phyloP scores from a whole-genome alignment of 2,888 invertebrate genomes.

The Panorpa germanica region DNA sequence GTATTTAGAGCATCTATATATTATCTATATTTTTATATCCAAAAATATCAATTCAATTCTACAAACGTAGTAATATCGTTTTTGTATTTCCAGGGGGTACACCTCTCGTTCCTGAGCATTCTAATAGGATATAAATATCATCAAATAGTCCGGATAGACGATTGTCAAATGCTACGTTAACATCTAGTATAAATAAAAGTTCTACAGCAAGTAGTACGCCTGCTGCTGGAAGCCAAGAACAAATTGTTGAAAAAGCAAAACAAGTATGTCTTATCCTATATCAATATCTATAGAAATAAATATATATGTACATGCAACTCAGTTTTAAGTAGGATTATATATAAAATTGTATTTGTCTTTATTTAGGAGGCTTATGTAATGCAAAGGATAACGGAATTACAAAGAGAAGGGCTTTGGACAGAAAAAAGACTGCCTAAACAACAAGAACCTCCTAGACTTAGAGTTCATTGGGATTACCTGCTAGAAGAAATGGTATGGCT shows the following conservation, averaged over 20 bases:
- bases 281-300: too few relatives aligned
- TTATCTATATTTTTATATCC: too few relatives aligned
- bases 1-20: too few relatives aligned
- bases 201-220: constrained; percentile 15
- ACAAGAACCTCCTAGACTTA: constrained; percentile 72
- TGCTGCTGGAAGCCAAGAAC: constrained; percentile 34
- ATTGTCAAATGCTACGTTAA: constrained; percentile 6
- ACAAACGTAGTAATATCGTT: background rate
- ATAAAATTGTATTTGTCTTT: too few relatives aligned
- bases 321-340: too few relatives aligned
- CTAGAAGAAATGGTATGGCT: constrained; percentile 99
- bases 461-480: constrained; percentile 97
- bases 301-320: too few relatives aligned
- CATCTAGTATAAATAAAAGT: constrained; percentile 12
- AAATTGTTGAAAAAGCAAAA: constrained; percentile 70
- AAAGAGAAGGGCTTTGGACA: constrained; percentile 90
- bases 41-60: too few relatives aligned
- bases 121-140: too few relatives aligned
- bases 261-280: constrained; percentile 36
- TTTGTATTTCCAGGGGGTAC: constrained; percentile 28
- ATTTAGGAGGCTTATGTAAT: constrained; percentile 80
- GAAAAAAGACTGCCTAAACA: constrained; percentile 81
- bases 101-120: constrained; percentile 23
- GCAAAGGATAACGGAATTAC: constrained; percentile 76
- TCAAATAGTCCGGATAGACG: constrained; percentile 17